Base-by-base conservation (phyloP, 30 jellyfish, hydroid and myxozoan species). In the Cassiopea xamachana region DNA sequence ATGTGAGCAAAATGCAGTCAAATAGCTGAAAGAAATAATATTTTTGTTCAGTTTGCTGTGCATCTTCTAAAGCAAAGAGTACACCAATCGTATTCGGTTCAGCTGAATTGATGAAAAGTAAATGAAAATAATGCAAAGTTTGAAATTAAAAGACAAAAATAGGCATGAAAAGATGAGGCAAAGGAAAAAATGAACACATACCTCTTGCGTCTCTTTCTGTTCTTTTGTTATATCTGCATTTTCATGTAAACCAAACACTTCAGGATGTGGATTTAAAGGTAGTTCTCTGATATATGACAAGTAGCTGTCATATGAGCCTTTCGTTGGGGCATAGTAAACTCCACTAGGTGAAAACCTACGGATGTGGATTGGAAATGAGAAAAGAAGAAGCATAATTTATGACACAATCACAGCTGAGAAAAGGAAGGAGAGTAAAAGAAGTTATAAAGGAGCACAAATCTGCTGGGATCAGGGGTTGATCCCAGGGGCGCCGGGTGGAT, bases 201-300 rank as follows among this genome's bases (percentile, higher is more conserved):
- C 99, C 93, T 92, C 97, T 92, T 96, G 99, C 17, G 99, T 96
- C 77, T 96, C 99, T 82, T 96, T 90, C 70, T 96, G 99, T 48
- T 96, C 99, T 87, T 92, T 96, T 2, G 99, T 96, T 55, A 96
- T 96, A 60, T 96, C 99, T 45, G 99, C 99, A 89, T 96, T 96
- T 74, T 96, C 99, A 70, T 96, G 98, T 84, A 96, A 75, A 2
- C 99, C 99, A 75, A 96, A 96, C 15, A 96, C 98, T 73, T 96
- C 99, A 6, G 99, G 99, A 60, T 96, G 98, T 12, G 99, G 98
- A 71, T 93, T 92, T 47, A 96, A 47, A 13, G 99, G 99, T 71
- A 96, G 86, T 2, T 80, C 83, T 51, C 99, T 88, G 49, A 96
- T 74, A 83, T 96, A 96, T 3, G 92, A 97, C 44, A 96, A 85